Conservation (phyloP, 2,888 invertebrate genomes). For the Eupeodes luniger region DNA sequence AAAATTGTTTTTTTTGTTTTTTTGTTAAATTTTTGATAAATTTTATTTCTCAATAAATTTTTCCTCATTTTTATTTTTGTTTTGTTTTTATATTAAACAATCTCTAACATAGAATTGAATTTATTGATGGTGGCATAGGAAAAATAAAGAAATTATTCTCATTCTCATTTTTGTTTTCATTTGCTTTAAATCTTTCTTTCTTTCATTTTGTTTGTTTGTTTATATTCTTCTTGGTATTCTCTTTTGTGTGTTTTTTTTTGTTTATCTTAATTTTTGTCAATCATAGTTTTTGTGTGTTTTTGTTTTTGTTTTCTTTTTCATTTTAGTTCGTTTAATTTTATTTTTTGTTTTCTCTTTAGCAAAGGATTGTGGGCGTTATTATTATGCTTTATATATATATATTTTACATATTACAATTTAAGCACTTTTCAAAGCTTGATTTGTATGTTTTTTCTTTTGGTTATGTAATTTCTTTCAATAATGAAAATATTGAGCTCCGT, state of each 20-base stretch:
- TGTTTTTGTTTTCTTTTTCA: constrained; percentile 16
- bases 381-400: constrained; percentile 27
- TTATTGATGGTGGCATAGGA: constrained; percentile 73
- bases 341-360: constrained; percentile 40
- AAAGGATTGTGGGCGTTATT: constrained; percentile 65
- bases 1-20: background rate
- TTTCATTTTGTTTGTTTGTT: constrained; percentile 26
- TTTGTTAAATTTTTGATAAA: constrained; percentile 75
- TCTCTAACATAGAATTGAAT: constrained; percentile 75
- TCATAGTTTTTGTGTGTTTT: constrained; percentile 39
- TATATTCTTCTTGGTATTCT: constrained; percentile 26
- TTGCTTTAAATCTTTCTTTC: constrained; percentile 17
- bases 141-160: constrained; percentile 72
- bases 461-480: constrained; percentile 42
- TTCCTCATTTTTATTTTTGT: constrained; percentile 67
- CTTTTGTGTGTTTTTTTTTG: constrained; percentile 2
- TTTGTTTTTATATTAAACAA: constrained; percentile 69
- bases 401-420: constrained; percentile 41
- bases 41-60: constrained; percentile 75
- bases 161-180: background rate
- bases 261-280: constrained; percentile 22
- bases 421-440: constrained; percentile 67
- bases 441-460: constrained; percentile 35
- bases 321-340: constrained; percentile 27
- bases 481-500: constrained; percentile 53